phyloP scores from a whole-genome alignment of 2,888 invertebrate species.

The Alcis repandata region DNA sequence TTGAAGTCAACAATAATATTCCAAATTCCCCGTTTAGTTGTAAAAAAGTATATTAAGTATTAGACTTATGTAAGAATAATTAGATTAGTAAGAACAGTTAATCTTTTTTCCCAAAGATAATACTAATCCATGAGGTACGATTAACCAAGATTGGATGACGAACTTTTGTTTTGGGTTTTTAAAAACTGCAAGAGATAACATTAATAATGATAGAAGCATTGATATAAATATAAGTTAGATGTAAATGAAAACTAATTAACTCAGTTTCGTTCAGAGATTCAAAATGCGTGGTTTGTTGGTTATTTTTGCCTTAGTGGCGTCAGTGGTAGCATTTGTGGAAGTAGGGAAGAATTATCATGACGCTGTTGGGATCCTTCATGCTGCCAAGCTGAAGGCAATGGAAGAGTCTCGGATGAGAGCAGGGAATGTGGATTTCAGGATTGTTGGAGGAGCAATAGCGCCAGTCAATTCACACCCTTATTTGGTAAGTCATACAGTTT shows the following conservation, averaged over 20 bases:
- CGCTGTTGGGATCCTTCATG: constrained; percentile 61
- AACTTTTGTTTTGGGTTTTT: constrained; percentile 4
- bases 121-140: not conserved
- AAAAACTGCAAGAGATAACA: not conserved
- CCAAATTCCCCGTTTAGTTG: not conserved
- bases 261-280: too few species aligned
- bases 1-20: too few species aligned
- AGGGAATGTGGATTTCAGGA: constrained; percentile 41
- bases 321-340: constrained; percentile 46
- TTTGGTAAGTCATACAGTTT: constrained; percentile 51
- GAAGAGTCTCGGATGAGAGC: not conserved
- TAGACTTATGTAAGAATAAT: not conserved
- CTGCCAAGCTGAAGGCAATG: constrained; percentile 37
- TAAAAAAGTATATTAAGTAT: not conserved
- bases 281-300: constrained; percentile 52
- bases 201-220: not conserved
- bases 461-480: constrained; percentile 60
- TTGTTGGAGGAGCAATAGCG: constrained; percentile 66
- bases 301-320: constrained; percentile 46
- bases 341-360: constrained; percentile 54
- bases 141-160: not conserved
- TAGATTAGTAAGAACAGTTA: not conserved
- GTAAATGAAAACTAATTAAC: too few species aligned
- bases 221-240: not conserved
- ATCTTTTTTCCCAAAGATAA: constrained; percentile 4